Evolutionary conservation across 2,888 invertebrate genomes (phyloP).

Genomic region (Gerosis bhagava): DNA sequence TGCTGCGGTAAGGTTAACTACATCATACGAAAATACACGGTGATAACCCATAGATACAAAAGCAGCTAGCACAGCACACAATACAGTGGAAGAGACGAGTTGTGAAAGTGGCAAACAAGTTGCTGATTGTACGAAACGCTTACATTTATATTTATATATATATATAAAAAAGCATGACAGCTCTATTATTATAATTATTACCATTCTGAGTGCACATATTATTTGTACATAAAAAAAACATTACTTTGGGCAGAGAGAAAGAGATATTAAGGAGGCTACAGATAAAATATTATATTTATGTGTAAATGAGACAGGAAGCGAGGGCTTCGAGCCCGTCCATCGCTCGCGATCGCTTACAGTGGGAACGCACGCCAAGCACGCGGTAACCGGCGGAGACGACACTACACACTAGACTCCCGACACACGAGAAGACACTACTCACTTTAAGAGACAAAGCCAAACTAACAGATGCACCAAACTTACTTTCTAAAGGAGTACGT

Average conservation of each 20-base stretch:
- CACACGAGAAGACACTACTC: conserved; percentile 65
- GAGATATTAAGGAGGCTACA: conserved; percentile 46
- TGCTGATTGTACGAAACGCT: conserved; percentile 78
- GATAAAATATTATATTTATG: too few species aligned
- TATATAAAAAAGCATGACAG: conserved; percentile 82
- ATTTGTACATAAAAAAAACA: conserved; percentile 55
- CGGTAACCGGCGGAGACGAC: conserved; percentile 52
- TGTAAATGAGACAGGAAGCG: conserved; percentile 34
- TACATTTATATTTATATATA: too few species aligned
- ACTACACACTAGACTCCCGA: conserved; percentile 46
- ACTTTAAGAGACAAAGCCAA: conserved; percentile 70
- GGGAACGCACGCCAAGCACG: conserved; percentile 38
- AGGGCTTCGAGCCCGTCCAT: conserved; percentile 26
- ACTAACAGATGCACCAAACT: conserved; percentile 77
- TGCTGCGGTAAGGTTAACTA: conserved; percentile 70
- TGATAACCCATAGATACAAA: conserved; percentile 81
- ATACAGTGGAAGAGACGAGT: conserved; percentile 80
- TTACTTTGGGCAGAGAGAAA: conserved; percentile 71
- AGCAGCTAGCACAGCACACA: conserved; percentile 82
- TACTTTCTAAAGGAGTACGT: conserved; percentile 57
- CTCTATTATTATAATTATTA: conserved; percentile 75
- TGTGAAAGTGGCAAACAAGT: conserved; percentile 78
- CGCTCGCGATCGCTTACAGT: conserved; percentile 32
- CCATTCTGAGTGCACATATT: conserved; percentile 75
- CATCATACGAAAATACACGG: conserved; percentile 73